These are phyloP conservation scores for Eugnorisma glareosa DNA, from an alignment of 2,888 invertebrate genomes.

Conservation along the genomic window DNA sequence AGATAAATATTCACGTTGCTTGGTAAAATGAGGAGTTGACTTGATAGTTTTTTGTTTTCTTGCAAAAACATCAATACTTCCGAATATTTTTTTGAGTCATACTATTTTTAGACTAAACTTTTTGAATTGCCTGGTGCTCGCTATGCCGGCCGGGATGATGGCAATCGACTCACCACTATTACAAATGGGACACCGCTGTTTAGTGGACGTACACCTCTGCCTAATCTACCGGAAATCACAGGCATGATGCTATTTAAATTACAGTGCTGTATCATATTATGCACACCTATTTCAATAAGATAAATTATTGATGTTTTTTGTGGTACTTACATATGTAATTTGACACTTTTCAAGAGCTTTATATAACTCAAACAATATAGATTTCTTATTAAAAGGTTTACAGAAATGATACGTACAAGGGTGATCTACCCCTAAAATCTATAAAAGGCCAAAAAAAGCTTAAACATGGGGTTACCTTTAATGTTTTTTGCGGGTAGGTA, in stretches of 20 bases:
- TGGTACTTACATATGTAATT: not conserved
- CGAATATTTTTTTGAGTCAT: not conserved
- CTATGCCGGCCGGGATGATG: not conserved
- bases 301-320: not conserved
- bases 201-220: not conserved
- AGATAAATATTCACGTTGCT: constrained; percentile 37
- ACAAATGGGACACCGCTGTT: too few relatives aligned
- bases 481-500: constrained; percentile 8
- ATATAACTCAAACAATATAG: not conserved
- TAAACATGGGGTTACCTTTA: not conserved
- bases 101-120: not conserved
- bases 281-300: not conserved
- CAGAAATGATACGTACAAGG: constrained; percentile 15
- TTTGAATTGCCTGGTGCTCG: not conserved
- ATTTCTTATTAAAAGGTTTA: not conserved
- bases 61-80: not conserved
- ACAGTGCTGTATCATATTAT: not conserved
- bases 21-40: constrained; percentile 2
- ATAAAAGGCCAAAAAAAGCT: not conserved
- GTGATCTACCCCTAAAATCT: constrained; percentile 15
- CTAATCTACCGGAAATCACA: not conserved
- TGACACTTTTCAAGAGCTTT: constrained; percentile 1
- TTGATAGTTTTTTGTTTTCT: not conserved
- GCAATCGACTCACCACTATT: not conserved
- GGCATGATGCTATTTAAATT: not conserved